These are phyloP conservation scores for Unio pictorum DNA, from an alignment of 2,888 invertebrate species.

Conservation along the genomic window DNA sequence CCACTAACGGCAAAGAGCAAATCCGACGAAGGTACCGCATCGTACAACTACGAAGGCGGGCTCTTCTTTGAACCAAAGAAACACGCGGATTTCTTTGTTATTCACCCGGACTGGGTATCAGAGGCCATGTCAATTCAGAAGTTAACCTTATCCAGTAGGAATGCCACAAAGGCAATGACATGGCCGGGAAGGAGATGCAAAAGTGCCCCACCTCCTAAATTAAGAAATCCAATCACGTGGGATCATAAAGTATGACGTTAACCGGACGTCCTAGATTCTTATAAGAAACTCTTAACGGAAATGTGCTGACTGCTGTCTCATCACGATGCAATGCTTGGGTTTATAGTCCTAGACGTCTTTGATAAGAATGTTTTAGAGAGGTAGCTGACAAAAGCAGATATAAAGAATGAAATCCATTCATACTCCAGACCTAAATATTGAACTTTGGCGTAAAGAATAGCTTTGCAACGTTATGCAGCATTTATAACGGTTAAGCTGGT, in stretches of 20 bases:
- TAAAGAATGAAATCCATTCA: too few species aligned
- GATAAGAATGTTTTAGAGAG: too few species aligned
- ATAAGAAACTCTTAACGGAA: too few species aligned
- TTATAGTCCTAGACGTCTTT: too few species aligned
- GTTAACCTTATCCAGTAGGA: constrained; percentile 47
- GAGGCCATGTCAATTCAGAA: constrained; percentile 63
- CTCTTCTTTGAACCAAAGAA: constrained; percentile 54
- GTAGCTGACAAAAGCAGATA: too few species aligned
- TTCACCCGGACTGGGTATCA: constrained; percentile 69
- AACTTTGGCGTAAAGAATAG: too few species aligned
- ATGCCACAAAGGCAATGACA: constrained; percentile 36
- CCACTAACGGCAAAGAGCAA: constrained; percentile 11
- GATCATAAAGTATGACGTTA: constrained; percentile 18
- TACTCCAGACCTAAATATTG: too few species aligned
- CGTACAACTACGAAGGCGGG: constrained; percentile 59
- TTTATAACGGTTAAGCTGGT: too few species aligned
- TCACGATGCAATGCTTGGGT: too few species aligned
- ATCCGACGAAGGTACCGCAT: constrained; percentile 29
- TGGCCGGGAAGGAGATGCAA: constrained; percentile 57
- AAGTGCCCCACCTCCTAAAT: constrained; percentile 65
- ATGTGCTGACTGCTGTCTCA: too few species aligned
- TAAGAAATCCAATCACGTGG: constrained; percentile 66
- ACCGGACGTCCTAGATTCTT: too few species aligned
- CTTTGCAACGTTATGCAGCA: too few species aligned
- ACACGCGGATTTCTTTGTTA: constrained; percentile 61